Conservation (phyloP, 2,797 vertebrate species). For the Lacerta viridis region DNA sequence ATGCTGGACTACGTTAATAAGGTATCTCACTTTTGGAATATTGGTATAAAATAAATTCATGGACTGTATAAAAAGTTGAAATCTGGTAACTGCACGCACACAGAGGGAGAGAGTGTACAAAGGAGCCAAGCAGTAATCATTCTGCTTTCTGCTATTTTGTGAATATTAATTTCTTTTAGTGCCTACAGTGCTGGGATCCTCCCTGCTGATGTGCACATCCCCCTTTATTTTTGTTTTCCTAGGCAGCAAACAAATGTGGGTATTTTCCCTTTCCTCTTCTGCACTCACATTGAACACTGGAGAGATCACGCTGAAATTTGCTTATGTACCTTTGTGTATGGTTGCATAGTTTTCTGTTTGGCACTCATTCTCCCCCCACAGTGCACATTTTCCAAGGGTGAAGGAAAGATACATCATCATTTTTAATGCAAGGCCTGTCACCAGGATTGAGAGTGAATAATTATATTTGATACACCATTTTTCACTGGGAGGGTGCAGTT, state of each 20-base stretch:
- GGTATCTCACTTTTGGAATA: constrained; percentile 79
- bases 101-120: background rate
- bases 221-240: background rate
- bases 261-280: background rate
- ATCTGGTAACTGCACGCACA: too few species aligned
- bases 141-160: background rate
- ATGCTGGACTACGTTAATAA: constrained; percentile 99
- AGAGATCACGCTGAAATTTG: background rate
- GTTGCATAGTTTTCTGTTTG: background rate
- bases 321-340: background rate
- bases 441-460: background rate
- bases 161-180: background rate
- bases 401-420: background rate
- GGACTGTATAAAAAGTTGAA: background rate
- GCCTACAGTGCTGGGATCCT: background rate
- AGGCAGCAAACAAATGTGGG: background rate
- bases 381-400: background rate
- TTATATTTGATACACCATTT: too few species aligned
- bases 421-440: background rate
- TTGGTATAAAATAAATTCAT: background rate
- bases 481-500: too few species aligned
- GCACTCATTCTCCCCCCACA: background rate
- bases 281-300: background rate
- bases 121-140: background rate
- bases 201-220: background rate